Evolutionary conservation across 2,113 vertebrate genomes (phyloP).

Genomic region (Cricetomys ansorgei): DNA sequence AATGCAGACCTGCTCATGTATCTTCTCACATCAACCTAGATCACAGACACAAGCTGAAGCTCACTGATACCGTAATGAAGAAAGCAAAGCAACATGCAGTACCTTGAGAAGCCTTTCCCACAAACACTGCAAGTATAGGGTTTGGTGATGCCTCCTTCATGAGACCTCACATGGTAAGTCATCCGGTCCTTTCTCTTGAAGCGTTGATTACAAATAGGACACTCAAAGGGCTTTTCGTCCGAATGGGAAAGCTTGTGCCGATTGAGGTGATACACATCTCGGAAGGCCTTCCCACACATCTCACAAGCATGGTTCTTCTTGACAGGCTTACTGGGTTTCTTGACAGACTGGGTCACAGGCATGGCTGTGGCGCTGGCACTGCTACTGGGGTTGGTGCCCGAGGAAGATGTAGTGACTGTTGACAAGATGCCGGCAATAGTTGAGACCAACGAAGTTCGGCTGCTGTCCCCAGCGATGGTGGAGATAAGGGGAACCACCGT

Average conservation of each 20-base stretch:
- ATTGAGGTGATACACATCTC: slow-evolving; percentile 98
- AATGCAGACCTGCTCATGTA: slow-evolving; percentile 72
- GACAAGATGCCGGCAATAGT: slow-evolving; percentile 97
- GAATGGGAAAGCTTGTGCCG: slow-evolving; percentile 99
- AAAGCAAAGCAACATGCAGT: slow-evolving; percentile 79
- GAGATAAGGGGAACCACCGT: slow-evolving; percentile 96
- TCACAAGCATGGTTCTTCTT: slow-evolving; percentile 99
- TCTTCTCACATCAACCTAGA: slow-evolving; percentile 38
- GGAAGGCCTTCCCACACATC: slow-evolving; percentile 99
- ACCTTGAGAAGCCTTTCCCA: slow-evolving; percentile 99
- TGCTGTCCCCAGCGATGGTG: slow-evolving; percentile 94
- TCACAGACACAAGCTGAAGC: slow-evolving; percentile 50
- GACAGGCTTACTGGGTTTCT: slow-evolving; percentile 96
- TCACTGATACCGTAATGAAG: slow-evolving; percentile 27
- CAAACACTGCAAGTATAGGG: slow-evolving; percentile 99
- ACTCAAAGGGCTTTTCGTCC: slow-evolving; percentile 98
- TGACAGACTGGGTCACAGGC: slow-evolving; percentile 89
- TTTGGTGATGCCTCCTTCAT: slow-evolving; percentile 98
- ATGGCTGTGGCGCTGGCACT: slow-evolving; percentile 87
- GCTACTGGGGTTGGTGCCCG: slow-evolving; percentile 91
- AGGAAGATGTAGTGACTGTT: slow-evolving; percentile 95
- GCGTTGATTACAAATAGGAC: slow-evolving; percentile 98
- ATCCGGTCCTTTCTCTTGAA: slow-evolving; percentile 99
- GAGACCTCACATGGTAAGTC: slow-evolving; percentile 98
- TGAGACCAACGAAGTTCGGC: slow-evolving; percentile 94